Evolutionary conservation across 2,113 vertebrate genomes (phyloP), one percentile per base, ranked within the genome.

Genomic region (Camelus bactrianus): DNA sequence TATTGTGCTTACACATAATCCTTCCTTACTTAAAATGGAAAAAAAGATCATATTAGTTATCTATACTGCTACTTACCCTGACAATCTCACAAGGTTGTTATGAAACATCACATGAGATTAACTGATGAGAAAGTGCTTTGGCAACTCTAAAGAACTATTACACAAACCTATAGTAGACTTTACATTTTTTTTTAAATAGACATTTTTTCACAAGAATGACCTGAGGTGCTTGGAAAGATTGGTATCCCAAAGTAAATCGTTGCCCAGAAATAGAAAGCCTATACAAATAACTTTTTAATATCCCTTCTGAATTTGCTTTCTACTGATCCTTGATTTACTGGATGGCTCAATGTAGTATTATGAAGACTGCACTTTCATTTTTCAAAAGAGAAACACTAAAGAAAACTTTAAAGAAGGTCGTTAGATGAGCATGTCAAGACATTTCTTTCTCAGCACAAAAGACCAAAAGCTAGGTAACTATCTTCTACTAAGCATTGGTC

Each of bases 81-180:
- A 42, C 38, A 42, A 80, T 91, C 91, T 97, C 67, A 73, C 60
- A 89, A 85, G 60, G 81, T 42, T 26, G 87, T 86, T 97, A 79
- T 80, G 96, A 96, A 97, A 96, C 32, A 95, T 17, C 42, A 91
- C 90, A 64, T 20, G 65, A 97, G 93, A 94, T 94, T 94, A 92
- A 94, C 56, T 52, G 67, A 89, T 88, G 91, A 94, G 96, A 98
- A 98, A 97, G 97, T 96, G 75, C 73, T 97, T 73, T 87, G 86
- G 85, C 69, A 93, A 96, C 93, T 89, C 62, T 64, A 64, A 93
- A 67, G 60, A 9, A 96, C 17, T 89, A 69, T 96, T 96, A 69
- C 94, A 95, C 93, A 97, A 97, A 50, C 84, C 82, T 69, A 96
- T 8, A 85, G 56, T 15, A 94, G 32, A 76, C 28, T 79, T 83